A percentile compares a stretch with the other conserved stretches of the same genome.
phyloP scores from a whole-genome alignment of 2,113 vertebrate species.

The Elaphurus davidianus region DNA sequence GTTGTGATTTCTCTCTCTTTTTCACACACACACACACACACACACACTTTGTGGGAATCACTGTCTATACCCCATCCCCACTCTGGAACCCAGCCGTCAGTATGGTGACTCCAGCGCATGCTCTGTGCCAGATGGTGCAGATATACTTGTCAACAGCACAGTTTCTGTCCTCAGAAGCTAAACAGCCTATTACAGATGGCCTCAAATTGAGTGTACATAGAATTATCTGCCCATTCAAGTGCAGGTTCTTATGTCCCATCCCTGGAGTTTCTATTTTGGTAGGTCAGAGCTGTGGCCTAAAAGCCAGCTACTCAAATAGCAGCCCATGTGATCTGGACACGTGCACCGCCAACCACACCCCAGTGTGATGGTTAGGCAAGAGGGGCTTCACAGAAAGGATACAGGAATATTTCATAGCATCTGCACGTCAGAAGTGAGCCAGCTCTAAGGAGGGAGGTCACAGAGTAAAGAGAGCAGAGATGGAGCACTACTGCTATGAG shows the following conservation, averaged over 20 bases:
- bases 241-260: not conserved
- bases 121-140: not conserved
- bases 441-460: not conserved
- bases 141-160: not conserved
- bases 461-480: not conserved
- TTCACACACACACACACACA: not conserved
- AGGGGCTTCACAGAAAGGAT: not conserved
- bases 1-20: not conserved
- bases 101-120: not conserved
- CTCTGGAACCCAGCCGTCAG: not conserved
- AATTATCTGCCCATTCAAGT: not conserved
- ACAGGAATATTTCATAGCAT: not conserved
- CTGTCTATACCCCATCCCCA: too few species aligned
- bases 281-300: not conserved
- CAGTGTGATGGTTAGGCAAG: not conserved
- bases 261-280: not conserved
- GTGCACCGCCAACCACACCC: not conserved
- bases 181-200: not conserved
- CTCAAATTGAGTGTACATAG: not conserved
- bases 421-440: not conserved
- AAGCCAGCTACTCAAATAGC: not conserved
- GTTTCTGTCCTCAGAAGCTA: not conserved
- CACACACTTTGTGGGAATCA: not conserved
- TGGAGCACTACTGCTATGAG: rapidly evolving
- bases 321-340: not conserved